Percentiles rank a stretch among this genome's conserved stretches.
Evolutionary conservation across 2,888 invertebrate species (phyloP).

Genomic region (Desoria tigrina): DNA sequence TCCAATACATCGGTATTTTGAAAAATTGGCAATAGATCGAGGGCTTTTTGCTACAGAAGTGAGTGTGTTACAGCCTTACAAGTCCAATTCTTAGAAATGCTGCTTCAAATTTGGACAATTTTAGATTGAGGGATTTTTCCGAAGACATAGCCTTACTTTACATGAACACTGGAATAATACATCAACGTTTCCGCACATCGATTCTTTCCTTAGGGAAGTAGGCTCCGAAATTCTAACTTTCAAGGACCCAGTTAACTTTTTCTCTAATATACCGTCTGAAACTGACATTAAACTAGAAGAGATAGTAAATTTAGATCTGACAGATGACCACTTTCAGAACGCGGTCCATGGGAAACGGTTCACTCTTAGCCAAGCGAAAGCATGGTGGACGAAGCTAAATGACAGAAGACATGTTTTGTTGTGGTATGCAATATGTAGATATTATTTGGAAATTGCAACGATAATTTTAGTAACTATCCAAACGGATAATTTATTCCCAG

Average conservation of each 20-base stretch:
- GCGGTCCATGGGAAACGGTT: background rate
- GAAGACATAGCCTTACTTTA: background rate
- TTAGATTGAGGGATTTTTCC: constrained; percentile 7
- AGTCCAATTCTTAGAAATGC: too few species aligned
- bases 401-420: background rate
- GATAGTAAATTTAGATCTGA: constrained; percentile 2
- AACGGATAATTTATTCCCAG: background rate
- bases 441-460: background rate
- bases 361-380: background rate
- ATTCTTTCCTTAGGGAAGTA: background rate
- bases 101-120: too few species aligned
- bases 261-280: background rate
- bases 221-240: background rate
- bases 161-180: background rate
- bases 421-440: background rate
- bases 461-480: background rate
- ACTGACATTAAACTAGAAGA: background rate
- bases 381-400: background rate
- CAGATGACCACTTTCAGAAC: constrained; percentile 26
- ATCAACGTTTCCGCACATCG: constrained; percentile 1
- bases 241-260: background rate
- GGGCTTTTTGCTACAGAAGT: too few species aligned
- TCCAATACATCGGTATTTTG: constrained; percentile 1
- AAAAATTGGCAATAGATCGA: background rate
- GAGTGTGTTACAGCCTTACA: too few species aligned